Evolutionary conservation across 2,797 vertebrate species (phyloP), one percentile per base, ranked within the genome.

Genomic region (Buceros bicornis): DNA sequence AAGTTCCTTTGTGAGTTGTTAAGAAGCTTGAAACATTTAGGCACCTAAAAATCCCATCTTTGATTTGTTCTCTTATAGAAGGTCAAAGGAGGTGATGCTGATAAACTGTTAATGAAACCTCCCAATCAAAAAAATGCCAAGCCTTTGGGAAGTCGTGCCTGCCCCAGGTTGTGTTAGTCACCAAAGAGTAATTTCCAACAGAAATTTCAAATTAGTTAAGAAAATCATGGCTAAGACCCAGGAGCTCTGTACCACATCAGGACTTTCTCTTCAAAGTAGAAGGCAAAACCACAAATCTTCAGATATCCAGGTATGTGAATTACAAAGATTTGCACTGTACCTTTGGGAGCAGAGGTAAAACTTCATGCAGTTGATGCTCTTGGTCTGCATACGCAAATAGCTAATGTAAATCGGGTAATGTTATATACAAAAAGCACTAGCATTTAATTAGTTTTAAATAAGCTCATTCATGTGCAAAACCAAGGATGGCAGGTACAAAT

Each of bases 91-190:
- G 17, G 4, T 26, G 42, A 37, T 65, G 31, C 3, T 50, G 4
- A 18, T 77, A 56, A 80, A 21, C 1, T 57, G 53, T 10, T 16
- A 42, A 37, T 43, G 33, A 10, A 82, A 25, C 5, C 7, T 65
- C 35, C 37, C 16, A 51, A 51, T 43, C 35, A 54, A 54, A 50
- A 61, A 82, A 65, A 18, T 25, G 31, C 7, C 16, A 65, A 31
- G 16, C 9, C 8, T 50, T 54, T 61, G 42, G 17, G 69, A 88
- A 83, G 12, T 43, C 16, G 24, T 65, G 20, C 13, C 14, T 90
- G 20, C 15, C 16, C 6, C 0, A 0, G 61, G 16, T 13, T 70
- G 8, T n/a, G 12, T 48, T 66, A 50, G 25, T 22, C 67, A 56
- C 26, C 13, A 20, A 54, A 35, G 24, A 70, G 25, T 16, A 37